Evolutionary conservation across 37 sponge, comb jelly and placozoan species (phyloP).

Genomic region (Ianthella basta): DNA sequence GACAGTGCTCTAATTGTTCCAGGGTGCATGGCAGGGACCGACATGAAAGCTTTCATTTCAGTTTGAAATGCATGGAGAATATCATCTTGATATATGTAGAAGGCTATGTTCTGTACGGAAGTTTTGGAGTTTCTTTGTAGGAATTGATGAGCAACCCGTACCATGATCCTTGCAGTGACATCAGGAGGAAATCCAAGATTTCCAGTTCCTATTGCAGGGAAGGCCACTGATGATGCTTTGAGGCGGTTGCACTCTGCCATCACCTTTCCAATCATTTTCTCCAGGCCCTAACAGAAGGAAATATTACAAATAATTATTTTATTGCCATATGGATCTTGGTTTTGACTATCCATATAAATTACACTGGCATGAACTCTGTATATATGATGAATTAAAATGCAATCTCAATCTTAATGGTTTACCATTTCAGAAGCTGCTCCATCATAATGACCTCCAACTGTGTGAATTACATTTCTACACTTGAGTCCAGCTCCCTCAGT

Average conservation of each 20-base stretch:
- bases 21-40: too few relatives aligned
- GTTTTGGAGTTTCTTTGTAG: neutral
- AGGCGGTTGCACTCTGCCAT: neutral
- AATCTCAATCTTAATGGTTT: neutral
- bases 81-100: conserved; percentile 51
- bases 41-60: neutral
- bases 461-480: conserved; percentile 53
- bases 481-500: conserved; percentile 44
- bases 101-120: conserved; percentile 15
- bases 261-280: neutral
- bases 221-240: conserved; percentile 7
- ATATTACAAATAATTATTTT: neutral
- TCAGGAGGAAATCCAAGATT: neutral
- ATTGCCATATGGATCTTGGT: too few relatives aligned
- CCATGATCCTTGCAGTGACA: conserved; percentile 19
- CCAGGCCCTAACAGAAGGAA: neutral
- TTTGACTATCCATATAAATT: too few relatives aligned
- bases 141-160: conserved; percentile 28
- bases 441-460: conserved; percentile 36
- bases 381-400: neutral
- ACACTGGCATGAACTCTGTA: too few relatives aligned
- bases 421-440: conserved; percentile 45
- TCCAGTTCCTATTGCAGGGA: conserved; percentile 6
- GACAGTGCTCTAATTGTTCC: too few relatives aligned
- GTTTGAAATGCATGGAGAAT: conserved; percentile 34